Percentiles rank a stretch among this genome's conserved stretches.
phyloP scores from a whole-genome alignment of 1,140 invertebrate species.

The Drosophila sp. region DNA sequence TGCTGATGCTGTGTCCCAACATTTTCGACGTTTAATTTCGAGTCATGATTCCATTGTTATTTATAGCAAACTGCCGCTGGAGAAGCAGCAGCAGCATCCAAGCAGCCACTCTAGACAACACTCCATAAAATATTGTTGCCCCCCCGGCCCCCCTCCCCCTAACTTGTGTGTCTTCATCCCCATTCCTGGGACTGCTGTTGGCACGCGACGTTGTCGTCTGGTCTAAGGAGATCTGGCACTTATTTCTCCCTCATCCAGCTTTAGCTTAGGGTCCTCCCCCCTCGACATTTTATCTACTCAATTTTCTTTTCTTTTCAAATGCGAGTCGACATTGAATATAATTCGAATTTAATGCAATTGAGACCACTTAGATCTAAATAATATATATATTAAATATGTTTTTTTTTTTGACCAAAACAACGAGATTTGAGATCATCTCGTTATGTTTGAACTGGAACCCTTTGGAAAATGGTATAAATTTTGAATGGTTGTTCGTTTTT shows the following conservation, averaged over 20 bases:
- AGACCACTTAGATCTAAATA: conserved; percentile 2
- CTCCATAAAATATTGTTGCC: conserved; percentile 72
- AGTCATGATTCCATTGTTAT: conserved; percentile 81
- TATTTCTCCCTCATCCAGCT: conserved; percentile 32
- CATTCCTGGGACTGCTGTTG: conserved; percentile 25
- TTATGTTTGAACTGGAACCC: no score
- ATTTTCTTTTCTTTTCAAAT: conserved; percentile 20
- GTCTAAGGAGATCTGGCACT: conserved; percentile 54
- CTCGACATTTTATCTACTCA: conserved; percentile 1
- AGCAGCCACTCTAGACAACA: conserved; percentile 73
- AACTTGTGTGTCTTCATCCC: conserved; percentile 1
- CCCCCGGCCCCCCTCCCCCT: neutral
- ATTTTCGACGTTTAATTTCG: conserved; percentile 68
- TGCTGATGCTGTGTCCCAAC: conserved; percentile 27
- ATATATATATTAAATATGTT: neutral
- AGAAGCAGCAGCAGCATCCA: conserved; percentile 34
- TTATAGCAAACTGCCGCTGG: conserved; percentile 71
- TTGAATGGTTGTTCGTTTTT: no score
- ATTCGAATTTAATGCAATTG: conserved; percentile 19
- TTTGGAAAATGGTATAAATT: no score
- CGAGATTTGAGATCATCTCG: no score
- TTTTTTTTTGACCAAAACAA: no score
- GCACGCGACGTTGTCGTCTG: conserved; percentile 55
- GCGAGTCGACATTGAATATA: conserved; percentile 17
- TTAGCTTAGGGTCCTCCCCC: conserved; percentile 4